Base-by-base conservation (phyloP, 2,888 invertebrate species). In the Theodoxus fluviatilis region DNA sequence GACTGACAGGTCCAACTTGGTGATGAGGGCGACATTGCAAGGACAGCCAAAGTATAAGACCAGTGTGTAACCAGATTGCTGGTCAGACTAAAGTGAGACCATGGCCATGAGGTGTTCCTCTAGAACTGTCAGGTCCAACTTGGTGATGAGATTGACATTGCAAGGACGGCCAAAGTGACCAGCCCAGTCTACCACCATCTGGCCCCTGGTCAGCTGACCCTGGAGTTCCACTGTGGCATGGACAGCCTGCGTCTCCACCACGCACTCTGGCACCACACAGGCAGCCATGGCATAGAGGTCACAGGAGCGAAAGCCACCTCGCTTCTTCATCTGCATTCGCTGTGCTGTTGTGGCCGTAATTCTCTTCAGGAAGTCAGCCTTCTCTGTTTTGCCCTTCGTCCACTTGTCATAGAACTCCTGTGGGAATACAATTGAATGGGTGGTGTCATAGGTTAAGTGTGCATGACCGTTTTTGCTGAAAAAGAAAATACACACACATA, bases 51-150 rank as follows among this genome's bases (percentile, higher is more conserved):
- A 68, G 18, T 33, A 3, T 75, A 73, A 28, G 75, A 67, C 84
- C 84, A 84, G 73, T 92, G 91, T 25, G 91, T 85, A 0, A 91
- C 90, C 83, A 91, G 90, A 87, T 91, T 91, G 0, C 92, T n/a
- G n/a, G n/a, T n/a, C n/a, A n/a, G n/a, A n/a, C n/a, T n/a, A n/a
- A n/a, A n/a, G n/a, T n/a, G n/a, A n/a, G n/a, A n/a, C n/a, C n/a
- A n/a, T n/a, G n/a, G n/a, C n/a, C n/a, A n/a, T n/a, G n/a, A n/a
- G n/a, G n/a, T n/a, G n/a, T n/a, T n/a, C n/a, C n/a, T n/a, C n/a
- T n/a, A n/a, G n/a, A n/a, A n/a, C n/a, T n/a, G n/a, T n/a, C n/a
- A 74, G n/a, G 67, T 74, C 74, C 71, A 81, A 73, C 15, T 76
- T 74, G 18, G 74, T 76, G 15, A 84, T 76, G 22, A 83, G 71